Percentiles rank a stretch among this genome's conserved stretches.
These are phyloP conservation scores for Mythimna impura DNA, from an alignment of 2,888 invertebrate genomes.

Conservation along the genomic window DNA sequence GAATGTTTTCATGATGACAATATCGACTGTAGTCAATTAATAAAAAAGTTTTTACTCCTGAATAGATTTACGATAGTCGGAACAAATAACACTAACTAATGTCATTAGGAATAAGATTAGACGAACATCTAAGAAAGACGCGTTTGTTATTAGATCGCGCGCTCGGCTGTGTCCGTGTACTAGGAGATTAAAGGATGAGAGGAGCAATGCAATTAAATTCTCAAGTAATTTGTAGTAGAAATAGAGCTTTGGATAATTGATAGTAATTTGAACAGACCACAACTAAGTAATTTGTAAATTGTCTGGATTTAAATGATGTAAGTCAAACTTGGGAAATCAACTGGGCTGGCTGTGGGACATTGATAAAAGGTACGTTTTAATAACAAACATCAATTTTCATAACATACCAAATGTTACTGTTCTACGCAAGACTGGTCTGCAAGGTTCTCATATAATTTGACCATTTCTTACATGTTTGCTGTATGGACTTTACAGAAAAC, in stretches of 20 bases:
- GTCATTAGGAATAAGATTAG: slow-evolving; percentile 9
- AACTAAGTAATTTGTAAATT: slow-evolving; percentile 17
- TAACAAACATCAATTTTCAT: not conserved
- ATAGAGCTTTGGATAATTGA: slow-evolving; percentile 34
- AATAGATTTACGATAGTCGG: slow-evolving; percentile 28
- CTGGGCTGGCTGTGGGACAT: not conserved
- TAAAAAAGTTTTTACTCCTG: slow-evolving; percentile 39
- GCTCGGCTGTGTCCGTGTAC: not conserved
- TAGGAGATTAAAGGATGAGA: slow-evolving; percentile 18
- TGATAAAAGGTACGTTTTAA: not conserved
- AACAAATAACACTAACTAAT: slow-evolving; percentile 23
- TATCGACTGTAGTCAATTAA: slow-evolving; percentile 43
- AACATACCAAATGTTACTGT: not conserved
- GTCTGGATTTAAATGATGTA: slow-evolving; percentile 10
- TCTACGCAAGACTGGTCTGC: not conserved
- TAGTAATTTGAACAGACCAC: slow-evolving; percentile 26
- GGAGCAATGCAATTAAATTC: slow-evolving; percentile 48
- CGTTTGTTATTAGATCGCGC: slow-evolving; percentile 11
- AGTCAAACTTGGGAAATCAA: not conserved
- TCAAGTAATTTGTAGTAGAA: slow-evolving; percentile 35
- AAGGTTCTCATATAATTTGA: too few relatives aligned
- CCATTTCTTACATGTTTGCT: too few relatives aligned
- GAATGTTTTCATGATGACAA: slow-evolving; percentile 37
- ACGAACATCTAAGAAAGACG: slow-evolving; percentile 9
- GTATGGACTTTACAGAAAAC: too few relatives aligned